Evolutionary conservation across 2,113 vertebrate genomes (phyloP).

Genomic region (Atherinomorus stipes): DNA sequence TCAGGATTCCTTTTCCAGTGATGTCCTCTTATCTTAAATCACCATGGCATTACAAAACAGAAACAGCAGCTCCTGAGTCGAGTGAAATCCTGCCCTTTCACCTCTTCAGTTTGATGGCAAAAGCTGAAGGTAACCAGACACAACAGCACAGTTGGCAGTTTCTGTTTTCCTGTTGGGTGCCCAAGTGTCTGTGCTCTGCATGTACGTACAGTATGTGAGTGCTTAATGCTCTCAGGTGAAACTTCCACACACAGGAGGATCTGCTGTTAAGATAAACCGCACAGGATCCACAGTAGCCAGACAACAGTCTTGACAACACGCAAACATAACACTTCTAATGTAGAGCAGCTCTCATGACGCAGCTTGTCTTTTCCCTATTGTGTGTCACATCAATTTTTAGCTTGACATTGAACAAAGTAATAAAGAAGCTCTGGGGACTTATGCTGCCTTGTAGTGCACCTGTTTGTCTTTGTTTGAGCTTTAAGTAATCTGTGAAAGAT

Average conservation of each 20-base stretch:
- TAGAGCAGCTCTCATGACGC: slow-evolving; percentile 7
- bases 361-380: background rate
- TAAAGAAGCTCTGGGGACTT: background rate
- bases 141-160: background rate
- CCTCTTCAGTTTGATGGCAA: background rate
- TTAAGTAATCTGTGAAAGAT: too few species aligned
- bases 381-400: background rate
- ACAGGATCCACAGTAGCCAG: slow-evolving; percentile 37
- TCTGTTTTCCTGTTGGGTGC: slow-evolving; percentile 4
- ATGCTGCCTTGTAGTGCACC: background rate
- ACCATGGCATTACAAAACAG: background rate
- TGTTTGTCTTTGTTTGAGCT: background rate
- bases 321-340: slow-evolving; percentile 33
- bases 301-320: slow-evolving; percentile 69
- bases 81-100: background rate
- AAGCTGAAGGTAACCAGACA: background rate
- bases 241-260: slow-evolving; percentile 44
- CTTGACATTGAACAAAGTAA: background rate
- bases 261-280: slow-evolving; percentile 27
- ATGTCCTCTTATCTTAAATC: background rate
- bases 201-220: background rate
- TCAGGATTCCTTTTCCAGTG: background rate
- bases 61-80: background rate
- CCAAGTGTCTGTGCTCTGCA: slow-evolving; percentile 10
- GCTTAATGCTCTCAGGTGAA: slow-evolving; percentile 35